Percentiles rank a stretch among this genome's conserved stretches.
These are phyloP conservation scores for Channa maculata DNA, from an alignment of 2,113 vertebrate species.

Conservation along the genomic window DNA sequence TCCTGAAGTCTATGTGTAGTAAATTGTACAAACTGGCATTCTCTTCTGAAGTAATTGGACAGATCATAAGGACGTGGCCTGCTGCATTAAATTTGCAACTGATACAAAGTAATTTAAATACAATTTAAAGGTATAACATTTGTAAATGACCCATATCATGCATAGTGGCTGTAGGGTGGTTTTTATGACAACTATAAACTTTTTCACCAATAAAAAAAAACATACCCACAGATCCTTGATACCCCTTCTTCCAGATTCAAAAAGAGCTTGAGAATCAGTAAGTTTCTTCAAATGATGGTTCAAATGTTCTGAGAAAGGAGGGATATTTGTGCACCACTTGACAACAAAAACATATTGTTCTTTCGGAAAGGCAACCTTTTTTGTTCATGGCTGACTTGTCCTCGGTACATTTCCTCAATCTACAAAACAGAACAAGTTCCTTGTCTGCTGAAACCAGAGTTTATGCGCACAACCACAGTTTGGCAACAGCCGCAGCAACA, in stretches of 20 bases:
- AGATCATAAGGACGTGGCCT: not conserved
- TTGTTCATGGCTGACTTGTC: not conserved
- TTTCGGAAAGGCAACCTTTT: not conserved
- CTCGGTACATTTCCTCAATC: not conserved
- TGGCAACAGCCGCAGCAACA: not conserved
- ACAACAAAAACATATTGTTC: not conserved
- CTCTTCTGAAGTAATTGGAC: not conserved
- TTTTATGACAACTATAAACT: not conserved
- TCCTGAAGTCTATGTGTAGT: not conserved
- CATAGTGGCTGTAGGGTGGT: not conserved
- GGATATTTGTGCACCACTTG: not conserved
- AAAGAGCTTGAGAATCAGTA: not conserved
- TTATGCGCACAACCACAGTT: not conserved
- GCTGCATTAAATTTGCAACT: no score
- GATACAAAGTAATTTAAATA: no score
- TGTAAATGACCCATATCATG: not conserved
- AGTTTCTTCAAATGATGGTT: not conserved
- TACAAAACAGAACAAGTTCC: not conserved
- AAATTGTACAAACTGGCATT: conserved; percentile 1
- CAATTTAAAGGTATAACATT: not conserved
- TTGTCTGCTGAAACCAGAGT: conserved; percentile 11
- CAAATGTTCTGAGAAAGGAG: not conserved
- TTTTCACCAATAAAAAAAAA: not conserved
- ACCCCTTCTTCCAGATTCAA: not conserved
- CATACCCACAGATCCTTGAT: not conserved